Evolutionary conservation across 1,140 invertebrate genomes (phyloP).

Genomic region (Drosophila bocki): DNA sequence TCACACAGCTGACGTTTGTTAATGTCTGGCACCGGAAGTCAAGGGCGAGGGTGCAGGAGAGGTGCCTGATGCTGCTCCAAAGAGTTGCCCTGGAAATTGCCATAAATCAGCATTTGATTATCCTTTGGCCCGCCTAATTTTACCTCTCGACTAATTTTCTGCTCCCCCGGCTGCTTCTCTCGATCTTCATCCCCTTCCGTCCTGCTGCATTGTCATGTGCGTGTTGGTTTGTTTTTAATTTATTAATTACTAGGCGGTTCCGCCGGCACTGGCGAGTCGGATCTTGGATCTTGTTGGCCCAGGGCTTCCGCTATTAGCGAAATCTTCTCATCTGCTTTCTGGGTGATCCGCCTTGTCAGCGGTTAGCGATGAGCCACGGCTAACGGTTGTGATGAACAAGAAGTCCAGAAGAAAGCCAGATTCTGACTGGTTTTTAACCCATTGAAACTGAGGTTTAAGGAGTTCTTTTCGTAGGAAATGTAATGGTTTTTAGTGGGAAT

Average conservation of each 20-base stretch:
- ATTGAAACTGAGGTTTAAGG: background rate
- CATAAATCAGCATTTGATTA: constrained; percentile 84
- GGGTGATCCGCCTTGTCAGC: constrained; percentile 27
- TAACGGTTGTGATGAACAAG: background rate
- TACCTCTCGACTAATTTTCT: constrained; percentile 39
- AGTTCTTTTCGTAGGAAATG: background rate
- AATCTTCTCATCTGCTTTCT: constrained; percentile 44
- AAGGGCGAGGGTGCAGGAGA: background rate
- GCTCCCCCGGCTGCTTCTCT: background rate
- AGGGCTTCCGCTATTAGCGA: constrained; percentile 77
- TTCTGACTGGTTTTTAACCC: constrained; percentile 5
- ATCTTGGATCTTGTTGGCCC: constrained; percentile 13
- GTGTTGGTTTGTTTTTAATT: constrained; percentile 81
- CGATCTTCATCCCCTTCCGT: background rate
- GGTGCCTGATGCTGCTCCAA: constrained; percentile 18
- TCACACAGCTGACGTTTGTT: constrained; percentile 75
- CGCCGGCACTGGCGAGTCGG: constrained; percentile 9
- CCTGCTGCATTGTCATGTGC: constrained; percentile 56
- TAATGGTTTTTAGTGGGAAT: too few relatives aligned
- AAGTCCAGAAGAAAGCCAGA: background rate
- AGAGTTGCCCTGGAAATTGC: constrained; percentile 60
- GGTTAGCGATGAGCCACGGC: constrained; percentile 1
- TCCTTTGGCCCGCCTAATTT: constrained; percentile 68
- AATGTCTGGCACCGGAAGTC: constrained; percentile 64
- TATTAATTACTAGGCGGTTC: constrained; percentile 81